Evolutionary conservation across 2,113 vertebrate genomes (phyloP).

Genomic region (Prionailurus bengalensis): DNA sequence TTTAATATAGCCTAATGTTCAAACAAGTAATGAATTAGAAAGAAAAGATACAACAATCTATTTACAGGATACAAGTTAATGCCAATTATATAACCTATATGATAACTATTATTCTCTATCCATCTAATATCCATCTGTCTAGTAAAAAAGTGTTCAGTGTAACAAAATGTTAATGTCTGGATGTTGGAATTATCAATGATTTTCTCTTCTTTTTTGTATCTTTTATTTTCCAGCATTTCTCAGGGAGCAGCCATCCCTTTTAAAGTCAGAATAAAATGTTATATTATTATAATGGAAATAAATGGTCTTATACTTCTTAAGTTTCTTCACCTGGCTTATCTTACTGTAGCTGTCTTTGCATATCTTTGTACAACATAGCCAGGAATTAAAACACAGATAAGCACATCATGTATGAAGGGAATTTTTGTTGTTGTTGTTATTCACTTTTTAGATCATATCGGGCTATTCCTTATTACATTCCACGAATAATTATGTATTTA

Average conservation of each 20-base stretch:
- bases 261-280: conserved; percentile 17
- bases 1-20: background rate
- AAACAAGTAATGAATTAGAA: background rate
- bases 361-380: background rate
- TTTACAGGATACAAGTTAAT: background rate
- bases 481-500: background rate
- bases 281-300: conserved; percentile 4
- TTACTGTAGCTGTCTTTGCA: background rate
- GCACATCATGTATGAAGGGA: background rate
- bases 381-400: background rate
- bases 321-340: background rate
- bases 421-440: background rate
- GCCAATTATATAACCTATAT: background rate
- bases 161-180: background rate
- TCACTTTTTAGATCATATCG: background rate
- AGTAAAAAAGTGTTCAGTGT: background rate
- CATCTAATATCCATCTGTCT: background rate
- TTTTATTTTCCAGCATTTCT: background rate
- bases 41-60: background rate
- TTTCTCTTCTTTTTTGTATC: background rate
- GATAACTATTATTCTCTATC: background rate
- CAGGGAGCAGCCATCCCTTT: background rate
- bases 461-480: background rate
- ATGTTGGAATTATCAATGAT: background rate
- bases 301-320: too few relatives aligned